Evolutionary conservation across 1,140 invertebrate genomes (phyloP).

Genomic region (Babylonia areolata): DNA sequence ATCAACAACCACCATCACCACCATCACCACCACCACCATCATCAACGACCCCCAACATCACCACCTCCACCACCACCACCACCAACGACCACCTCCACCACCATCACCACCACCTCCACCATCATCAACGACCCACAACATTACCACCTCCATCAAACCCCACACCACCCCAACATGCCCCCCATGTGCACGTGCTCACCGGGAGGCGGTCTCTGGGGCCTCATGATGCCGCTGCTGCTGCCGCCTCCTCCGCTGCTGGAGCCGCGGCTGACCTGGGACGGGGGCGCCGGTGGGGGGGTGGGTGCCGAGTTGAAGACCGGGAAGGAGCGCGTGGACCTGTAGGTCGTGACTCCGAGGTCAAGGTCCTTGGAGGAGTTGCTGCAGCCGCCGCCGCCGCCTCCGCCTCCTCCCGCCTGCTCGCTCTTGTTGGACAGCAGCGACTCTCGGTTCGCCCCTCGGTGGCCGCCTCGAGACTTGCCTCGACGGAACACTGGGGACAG

Average conservation of each 20-base stretch:
- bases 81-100: too few relatives aligned
- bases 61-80: too few relatives aligned
- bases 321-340: slow-evolving; percentile 32
- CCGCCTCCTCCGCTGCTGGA: background rate
- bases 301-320: slow-evolving; percentile 13
- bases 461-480: background rate
- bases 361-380: slow-evolving; percentile 32
- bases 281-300: background rate
- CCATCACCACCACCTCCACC: too few relatives aligned
- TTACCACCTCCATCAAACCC: too few relatives aligned
- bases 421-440: slow-evolving; percentile 31
- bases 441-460: slow-evolving; percentile 12
- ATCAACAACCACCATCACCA: too few relatives aligned
- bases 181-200: background rate
- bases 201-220: background rate
- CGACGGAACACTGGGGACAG: background rate
- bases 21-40: too few relatives aligned
- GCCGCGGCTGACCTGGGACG: background rate
- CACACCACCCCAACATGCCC: too few relatives aligned
- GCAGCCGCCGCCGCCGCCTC: background rate
- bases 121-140: too few relatives aligned
- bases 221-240: background rate
- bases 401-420: slow-evolving; percentile 14
- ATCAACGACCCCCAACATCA: too few relatives aligned
- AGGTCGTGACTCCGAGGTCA: slow-evolving; percentile 34